These are phyloP conservation scores for Acanthosepion lycidas DNA, from an alignment of 2,888 invertebrate genomes.

Conservation along the genomic window DNA sequence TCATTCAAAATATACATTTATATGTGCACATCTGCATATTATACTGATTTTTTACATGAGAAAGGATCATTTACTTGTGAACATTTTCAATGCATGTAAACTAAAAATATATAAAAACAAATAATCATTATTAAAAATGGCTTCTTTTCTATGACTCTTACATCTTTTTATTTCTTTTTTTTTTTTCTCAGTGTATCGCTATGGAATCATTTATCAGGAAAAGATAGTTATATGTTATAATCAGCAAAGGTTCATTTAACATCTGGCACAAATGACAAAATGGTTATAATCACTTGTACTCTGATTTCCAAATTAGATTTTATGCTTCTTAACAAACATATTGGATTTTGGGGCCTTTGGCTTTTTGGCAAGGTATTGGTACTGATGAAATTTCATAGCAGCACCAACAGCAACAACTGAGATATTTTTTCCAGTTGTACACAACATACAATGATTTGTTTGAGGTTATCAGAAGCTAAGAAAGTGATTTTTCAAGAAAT, in stretches of 20 bases:
- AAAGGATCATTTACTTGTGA: no score
- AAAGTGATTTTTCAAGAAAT: no score
- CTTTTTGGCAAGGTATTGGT: neutral
- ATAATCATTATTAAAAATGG: no score
- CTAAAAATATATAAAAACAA: no score
- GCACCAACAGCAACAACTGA: neutral
- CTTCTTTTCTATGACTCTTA: no score
- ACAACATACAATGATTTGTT: neutral
- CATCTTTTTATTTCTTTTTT: no score
- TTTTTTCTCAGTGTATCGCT: no score
- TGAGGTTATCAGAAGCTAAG: neutral
- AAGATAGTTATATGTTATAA: neutral
- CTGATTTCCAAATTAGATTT: conserved; percentile 33
- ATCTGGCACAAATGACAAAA: neutral
- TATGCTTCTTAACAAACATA: neutral
- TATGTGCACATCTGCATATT: no score
- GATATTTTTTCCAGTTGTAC: neutral
- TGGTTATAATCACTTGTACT: neutral
- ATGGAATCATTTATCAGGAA: no score
- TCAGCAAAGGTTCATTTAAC: neutral
- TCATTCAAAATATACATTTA: no score
- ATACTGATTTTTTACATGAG: no score
- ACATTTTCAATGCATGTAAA: no score
- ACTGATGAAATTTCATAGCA: neutral
- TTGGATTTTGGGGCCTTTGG: neutral